phyloP scores from a whole-genome alignment of 1,140 invertebrate genomes.

The Hyles vespertilio region DNA sequence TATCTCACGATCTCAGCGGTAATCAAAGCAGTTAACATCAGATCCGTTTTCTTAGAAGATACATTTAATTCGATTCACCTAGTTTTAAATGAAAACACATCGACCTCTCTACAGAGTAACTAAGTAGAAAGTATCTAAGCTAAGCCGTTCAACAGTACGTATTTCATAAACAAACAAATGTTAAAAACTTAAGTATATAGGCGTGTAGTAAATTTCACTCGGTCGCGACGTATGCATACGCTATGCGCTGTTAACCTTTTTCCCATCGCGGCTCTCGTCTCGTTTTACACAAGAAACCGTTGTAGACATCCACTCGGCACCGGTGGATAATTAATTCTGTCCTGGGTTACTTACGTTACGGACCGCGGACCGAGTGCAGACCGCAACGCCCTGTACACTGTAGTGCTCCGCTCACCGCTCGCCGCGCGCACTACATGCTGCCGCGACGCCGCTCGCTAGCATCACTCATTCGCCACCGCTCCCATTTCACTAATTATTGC shows the following conservation, averaged over 20 bases:
- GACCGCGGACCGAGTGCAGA: constrained; percentile 40
- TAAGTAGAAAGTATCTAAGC: too few relatives aligned
- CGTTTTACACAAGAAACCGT: constrained; percentile 67
- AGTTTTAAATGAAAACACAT: too few relatives aligned
- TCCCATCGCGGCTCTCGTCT: constrained; percentile 48
- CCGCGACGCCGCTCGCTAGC: too few relatives aligned
- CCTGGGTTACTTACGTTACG: constrained; percentile 61
- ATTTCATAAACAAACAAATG: background rate
- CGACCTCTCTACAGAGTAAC: too few relatives aligned
- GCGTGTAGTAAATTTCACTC: constrained; percentile 22
- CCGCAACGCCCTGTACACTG: constrained; percentile 38
- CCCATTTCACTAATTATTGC: constrained; percentile 35
- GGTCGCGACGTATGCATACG: constrained; percentile 25
- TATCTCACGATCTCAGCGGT: too few relatives aligned
- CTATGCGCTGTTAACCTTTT: constrained; percentile 54
- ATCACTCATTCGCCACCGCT: constrained; percentile 39
- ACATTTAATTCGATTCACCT: too few relatives aligned
- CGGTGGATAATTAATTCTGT: constrained; percentile 61
- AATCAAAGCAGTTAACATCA: too few relatives aligned
- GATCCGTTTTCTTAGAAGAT: too few relatives aligned
- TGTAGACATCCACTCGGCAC: constrained; percentile 44
- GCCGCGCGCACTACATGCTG: too few relatives aligned
- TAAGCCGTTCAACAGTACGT: too few relatives aligned
- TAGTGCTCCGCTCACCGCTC: constrained; percentile 12
- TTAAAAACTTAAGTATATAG: constrained; percentile 1